These are phyloP conservation scores for Agrilus biguttatus DNA, from an alignment of 2,888 invertebrate species.

Conservation along the genomic window DNA sequence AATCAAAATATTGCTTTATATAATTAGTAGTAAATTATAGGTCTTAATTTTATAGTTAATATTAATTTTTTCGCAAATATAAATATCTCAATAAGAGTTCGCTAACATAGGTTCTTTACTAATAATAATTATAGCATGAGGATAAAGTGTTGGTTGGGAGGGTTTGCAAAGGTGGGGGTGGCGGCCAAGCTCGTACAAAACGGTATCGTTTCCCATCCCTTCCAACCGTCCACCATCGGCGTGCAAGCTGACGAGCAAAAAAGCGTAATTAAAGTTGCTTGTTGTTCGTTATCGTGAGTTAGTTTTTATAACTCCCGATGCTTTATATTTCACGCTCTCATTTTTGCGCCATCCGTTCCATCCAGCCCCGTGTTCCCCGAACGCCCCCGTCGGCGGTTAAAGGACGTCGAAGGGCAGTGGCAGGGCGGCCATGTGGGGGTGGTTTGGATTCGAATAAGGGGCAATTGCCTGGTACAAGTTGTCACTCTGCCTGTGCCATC, in stretches of 20 bases:
- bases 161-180: too few relatives aligned
- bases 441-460: neutral
- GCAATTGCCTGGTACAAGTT: conserved; percentile 26
- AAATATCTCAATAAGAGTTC: too few relatives aligned
- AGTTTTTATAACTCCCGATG: conserved; percentile 19
- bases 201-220: too few relatives aligned
- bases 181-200: too few relatives aligned
- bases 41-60: too few relatives aligned
- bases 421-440: conserved; percentile 2
- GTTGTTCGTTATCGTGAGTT: conserved; percentile 11
- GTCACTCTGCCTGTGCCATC: conserved; percentile 20
- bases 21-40: too few relatives aligned
- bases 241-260: conserved; percentile 2
- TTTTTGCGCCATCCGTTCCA: conserved; percentile 10
- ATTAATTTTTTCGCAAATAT: too few relatives aligned
- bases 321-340: conserved; percentile 24
- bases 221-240: too few relatives aligned
- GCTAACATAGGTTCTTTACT: too few relatives aligned
- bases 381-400: too few relatives aligned
- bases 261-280: conserved; percentile 11
- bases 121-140: neutral
- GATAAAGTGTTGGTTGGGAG: conserved; percentile 1
- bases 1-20: too few relatives aligned
- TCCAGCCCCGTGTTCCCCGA: neutral
- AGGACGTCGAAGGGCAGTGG: too few relatives aligned